Percentiles rank a stretch among this genome's conserved stretches.
Evolutionary conservation across 2,888 invertebrate genomes (phyloP).

Genomic region (Leucania comma): DNA sequence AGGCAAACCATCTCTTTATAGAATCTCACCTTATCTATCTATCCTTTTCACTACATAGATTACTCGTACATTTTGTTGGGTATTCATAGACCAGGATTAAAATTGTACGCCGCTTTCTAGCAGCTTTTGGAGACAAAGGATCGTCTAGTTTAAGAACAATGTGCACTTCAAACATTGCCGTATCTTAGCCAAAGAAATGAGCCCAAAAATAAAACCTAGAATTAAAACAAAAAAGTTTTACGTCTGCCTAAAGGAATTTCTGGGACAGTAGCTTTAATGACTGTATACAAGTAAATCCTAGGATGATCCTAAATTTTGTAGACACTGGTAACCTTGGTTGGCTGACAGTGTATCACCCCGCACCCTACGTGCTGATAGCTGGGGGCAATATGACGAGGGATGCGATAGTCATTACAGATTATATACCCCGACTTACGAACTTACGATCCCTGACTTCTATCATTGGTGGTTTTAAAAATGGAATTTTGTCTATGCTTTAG

Average conservation of each 20-base stretch:
- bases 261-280: conserved; percentile 43
- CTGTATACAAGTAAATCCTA: conserved; percentile 42
- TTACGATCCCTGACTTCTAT: conserved; percentile 59
- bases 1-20: conserved; percentile 25
- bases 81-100: background rate
- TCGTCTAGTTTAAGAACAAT: conserved; percentile 29
- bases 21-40: conserved; percentile 5
- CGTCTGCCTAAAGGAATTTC: conserved; percentile 40
- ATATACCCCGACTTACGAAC: conserved; percentile 66
- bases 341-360: conserved; percentile 61
- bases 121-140: conserved; percentile 24
- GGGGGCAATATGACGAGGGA: conserved; percentile 63
- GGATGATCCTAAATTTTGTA: conserved; percentile 36
- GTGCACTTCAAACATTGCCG: conserved; percentile 31
- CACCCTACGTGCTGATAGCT: conserved; percentile 61
- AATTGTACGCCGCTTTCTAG: conserved; percentile 4
- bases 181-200: conserved; percentile 20
- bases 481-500: conserved; percentile 28
- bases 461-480: conserved; percentile 34
- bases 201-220: conserved; percentile 38
- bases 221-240: conserved; percentile 41
- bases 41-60: conserved; percentile 1
- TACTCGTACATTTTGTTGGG: background rate
- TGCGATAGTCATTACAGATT: conserved; percentile 70
- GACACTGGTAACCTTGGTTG: conserved; percentile 43